Base-by-base conservation (phyloP, 2,113 vertebrate species). In the Rhagologus leucostigma region DNA sequence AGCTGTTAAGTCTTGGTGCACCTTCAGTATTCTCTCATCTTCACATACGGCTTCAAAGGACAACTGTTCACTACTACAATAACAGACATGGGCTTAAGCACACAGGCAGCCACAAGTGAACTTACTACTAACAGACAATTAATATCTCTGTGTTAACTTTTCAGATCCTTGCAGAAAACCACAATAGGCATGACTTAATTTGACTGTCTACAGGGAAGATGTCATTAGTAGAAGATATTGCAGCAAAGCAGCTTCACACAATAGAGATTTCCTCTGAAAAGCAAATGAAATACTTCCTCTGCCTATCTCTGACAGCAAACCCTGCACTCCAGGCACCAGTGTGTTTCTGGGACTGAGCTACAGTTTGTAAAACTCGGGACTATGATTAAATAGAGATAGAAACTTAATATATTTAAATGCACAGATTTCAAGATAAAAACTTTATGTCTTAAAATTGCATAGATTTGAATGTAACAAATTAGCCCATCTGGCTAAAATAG, bases 51-150 rank as follows among this genome's bases (percentile, higher is more conserved):
- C 33, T 70, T 64, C 32, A 35, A 24, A 70, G 59, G 33, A 59
- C 63, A 80, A 19, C 62, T 14, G 17, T 14, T 76, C 37, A 13
- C 55, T 39, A 44, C 32, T 23, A 44, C 50, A 23, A 2, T 4
- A 41, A 60, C 0, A 76, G 59, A 46, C 37, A 53, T 0, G 0
- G 41, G 49, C 18, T 86, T 12, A 60, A 56, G 59, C 44, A 23
- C 1, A 47, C 29, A 46, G 52, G 69, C 27, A 63, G 47, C 26
- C 9, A 10, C 57, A 42, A 60, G 20, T 7, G 55, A 71, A 42
- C 4, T 57, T 15, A 22, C 3, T 41, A 10, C n/a, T 20, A 29
- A 50, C 26, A 44, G 16, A 33, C 13, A 71, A n/a, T 26, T 35
- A 78, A 3, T 10, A 49, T 10, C 46, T 73, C 76, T 35, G 11